These are phyloP conservation scores for Cyanoramphus novaezelandiae DNA, from an alignment of 2,113 vertebrate species.

Conservation along the genomic window DNA sequence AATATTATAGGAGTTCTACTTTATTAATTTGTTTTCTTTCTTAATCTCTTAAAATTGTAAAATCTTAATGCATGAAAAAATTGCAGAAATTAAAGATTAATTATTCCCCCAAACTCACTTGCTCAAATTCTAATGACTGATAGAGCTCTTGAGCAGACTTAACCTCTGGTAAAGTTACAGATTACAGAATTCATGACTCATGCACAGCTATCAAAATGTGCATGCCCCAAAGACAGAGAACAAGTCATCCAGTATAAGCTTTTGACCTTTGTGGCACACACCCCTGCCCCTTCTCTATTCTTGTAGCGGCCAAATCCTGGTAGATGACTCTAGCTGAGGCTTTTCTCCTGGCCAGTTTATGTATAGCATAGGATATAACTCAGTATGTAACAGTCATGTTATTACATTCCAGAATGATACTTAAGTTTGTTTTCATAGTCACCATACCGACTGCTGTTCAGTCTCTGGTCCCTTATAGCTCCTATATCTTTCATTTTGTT, in stretches of 20 bases:
- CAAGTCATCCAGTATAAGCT: not conserved
- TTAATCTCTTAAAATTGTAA: not conserved
- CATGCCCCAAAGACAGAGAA: too few relatives aligned
- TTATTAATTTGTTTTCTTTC: not conserved
- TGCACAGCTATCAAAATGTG: not conserved
- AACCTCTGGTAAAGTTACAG: not conserved
- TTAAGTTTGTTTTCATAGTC: not conserved
- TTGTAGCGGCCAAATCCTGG: not conserved
- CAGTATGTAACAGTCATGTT: not conserved
- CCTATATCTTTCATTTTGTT: not conserved
- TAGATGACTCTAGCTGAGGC: not conserved
- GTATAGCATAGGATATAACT: not conserved
- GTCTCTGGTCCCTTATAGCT: not conserved
- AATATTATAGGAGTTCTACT: not conserved
- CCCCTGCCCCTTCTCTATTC: not conserved
- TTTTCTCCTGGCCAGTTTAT: not conserved
- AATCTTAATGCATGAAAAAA: not conserved
- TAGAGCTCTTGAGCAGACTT: not conserved
- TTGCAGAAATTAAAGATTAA: not conserved
- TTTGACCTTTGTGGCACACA: not conserved
- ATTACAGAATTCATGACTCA: not conserved
- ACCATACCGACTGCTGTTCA: not conserved
- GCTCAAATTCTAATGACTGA: not conserved
- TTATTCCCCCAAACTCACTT: not conserved
- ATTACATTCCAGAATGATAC: not conserved